Evolutionary conservation across 2,888 invertebrate genomes (phyloP).

Genomic region (Agrochola macilenta): DNA sequence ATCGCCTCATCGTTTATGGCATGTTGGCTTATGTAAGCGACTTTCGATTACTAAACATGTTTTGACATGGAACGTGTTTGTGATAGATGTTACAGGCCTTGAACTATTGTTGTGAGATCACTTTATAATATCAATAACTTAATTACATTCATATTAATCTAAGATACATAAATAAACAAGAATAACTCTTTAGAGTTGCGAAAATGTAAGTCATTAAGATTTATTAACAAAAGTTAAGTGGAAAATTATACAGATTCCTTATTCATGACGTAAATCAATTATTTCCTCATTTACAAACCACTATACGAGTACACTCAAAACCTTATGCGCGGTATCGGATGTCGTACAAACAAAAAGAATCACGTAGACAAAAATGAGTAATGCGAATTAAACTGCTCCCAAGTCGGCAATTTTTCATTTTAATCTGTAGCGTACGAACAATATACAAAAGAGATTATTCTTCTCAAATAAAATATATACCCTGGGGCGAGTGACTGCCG

Average conservation of each 20-base stretch:
- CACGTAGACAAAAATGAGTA: constrained; percentile 55
- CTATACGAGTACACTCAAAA: not conserved
- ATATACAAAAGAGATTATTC: constrained; percentile 61
- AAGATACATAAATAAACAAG: too few relatives aligned
- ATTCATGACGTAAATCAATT: not conserved
- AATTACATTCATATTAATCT: not conserved
- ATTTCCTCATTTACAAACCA: not conserved
- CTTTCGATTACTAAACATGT: constrained; percentile 43
- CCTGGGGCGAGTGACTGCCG: constrained; percentile 23
- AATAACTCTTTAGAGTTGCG: too few relatives aligned
- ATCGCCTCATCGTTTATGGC: not conserved
- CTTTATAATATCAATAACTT: constrained; percentile 1
- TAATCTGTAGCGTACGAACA: constrained; percentile 59
- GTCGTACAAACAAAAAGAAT: constrained; percentile 22
- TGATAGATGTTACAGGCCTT: constrained; percentile 42
- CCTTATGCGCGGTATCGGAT: constrained; percentile 1
- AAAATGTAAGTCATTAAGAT: not conserved
- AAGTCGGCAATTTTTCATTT: constrained; percentile 61
- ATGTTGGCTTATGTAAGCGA: constrained; percentile 22
- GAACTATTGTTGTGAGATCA: constrained; percentile 34
- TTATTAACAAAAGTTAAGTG: not conserved
- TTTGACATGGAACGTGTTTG: constrained; percentile 45
- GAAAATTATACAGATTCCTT: not conserved
- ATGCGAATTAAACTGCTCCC: constrained; percentile 58
- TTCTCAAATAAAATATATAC: constrained; percentile 60